phyloP scores from a whole-genome alignment of 2,113 vertebrate genomes.

The Mirza zaza region DNA sequence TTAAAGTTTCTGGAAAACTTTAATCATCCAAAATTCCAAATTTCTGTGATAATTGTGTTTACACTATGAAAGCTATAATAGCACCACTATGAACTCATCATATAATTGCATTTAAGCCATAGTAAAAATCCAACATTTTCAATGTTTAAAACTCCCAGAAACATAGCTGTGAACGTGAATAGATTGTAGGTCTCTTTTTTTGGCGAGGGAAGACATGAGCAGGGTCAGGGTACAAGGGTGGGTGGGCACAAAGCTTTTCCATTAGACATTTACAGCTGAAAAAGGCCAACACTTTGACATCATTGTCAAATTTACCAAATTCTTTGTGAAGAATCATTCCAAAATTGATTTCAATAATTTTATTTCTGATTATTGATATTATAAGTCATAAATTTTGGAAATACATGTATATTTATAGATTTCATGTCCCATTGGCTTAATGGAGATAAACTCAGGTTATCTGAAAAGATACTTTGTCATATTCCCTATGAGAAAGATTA shows the following conservation, averaged over 20 bases:
- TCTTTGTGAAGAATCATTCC: neutral
- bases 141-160: neutral
- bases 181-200: neutral
- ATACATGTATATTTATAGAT: neutral
- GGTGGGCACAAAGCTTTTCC: neutral
- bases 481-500: neutral
- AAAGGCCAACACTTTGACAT: neutral
- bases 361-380: neutral
- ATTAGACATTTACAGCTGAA: neutral
- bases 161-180: neutral
- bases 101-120: neutral
- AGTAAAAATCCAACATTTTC: neutral
- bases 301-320: neutral
- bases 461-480: neutral
- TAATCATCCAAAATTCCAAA: neutral
- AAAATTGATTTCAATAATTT: neutral
- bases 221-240: rapidly evolving
- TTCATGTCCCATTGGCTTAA: neutral
- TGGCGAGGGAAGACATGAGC: rapidly evolving
- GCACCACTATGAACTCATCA: neutral
- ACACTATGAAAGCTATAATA: neutral
- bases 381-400: neutral
- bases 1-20: neutral
- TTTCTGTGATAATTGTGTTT: neutral
- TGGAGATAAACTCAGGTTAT: neutral